Percentiles rank a stretch among this genome's conserved stretches.
phyloP scores from a whole-genome alignment of 2,113 vertebrate genomes.

The Formicarius rufipectus region DNA sequence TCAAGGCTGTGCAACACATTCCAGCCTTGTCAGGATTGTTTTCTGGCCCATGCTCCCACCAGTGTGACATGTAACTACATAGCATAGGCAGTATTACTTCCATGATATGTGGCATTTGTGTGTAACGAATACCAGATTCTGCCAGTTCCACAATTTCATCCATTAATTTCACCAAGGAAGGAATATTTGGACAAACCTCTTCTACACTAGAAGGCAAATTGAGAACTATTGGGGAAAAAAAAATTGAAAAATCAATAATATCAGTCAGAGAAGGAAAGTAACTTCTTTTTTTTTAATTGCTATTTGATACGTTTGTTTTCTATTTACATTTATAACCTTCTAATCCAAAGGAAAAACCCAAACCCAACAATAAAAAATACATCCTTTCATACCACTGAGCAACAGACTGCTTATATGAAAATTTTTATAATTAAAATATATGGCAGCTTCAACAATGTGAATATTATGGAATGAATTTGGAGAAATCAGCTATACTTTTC shows the following conservation, averaged over 20 bases:
- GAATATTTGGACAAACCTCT: conserved; percentile 87
- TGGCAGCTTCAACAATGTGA: not conserved
- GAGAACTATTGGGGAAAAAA: conserved; percentile 68
- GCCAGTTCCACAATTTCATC: conserved; percentile 93
- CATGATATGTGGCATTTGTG: conserved; percentile 95
- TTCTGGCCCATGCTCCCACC: conserved; percentile 95
- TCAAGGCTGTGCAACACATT: conserved; percentile 88
- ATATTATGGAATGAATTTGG: not conserved
- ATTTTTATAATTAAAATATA: not conserved
- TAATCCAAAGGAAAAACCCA: not conserved
- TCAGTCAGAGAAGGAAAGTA: not conserved
- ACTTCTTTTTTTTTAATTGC: not conserved
- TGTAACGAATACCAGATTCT: conserved; percentile 92
- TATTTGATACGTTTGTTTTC: not conserved
- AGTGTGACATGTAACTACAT: conserved; percentile 96
- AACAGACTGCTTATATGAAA: not conserved
- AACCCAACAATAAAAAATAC: accelerated
- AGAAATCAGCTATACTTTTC: not conserved
- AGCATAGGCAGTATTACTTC: conserved; percentile 94
- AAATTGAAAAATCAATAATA: not conserved
- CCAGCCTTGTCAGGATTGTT: conserved; percentile 75
- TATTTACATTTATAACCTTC: not conserved
- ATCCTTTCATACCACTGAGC: not conserved
- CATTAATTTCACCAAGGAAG: conserved; percentile 88
- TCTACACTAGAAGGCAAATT: conserved; percentile 83